A percentile compares a stretch with the other conserved stretches of the same genome.
Conservation (phyloP, 2,888 invertebrate species). For the Xiphydria camelus region DNA sequence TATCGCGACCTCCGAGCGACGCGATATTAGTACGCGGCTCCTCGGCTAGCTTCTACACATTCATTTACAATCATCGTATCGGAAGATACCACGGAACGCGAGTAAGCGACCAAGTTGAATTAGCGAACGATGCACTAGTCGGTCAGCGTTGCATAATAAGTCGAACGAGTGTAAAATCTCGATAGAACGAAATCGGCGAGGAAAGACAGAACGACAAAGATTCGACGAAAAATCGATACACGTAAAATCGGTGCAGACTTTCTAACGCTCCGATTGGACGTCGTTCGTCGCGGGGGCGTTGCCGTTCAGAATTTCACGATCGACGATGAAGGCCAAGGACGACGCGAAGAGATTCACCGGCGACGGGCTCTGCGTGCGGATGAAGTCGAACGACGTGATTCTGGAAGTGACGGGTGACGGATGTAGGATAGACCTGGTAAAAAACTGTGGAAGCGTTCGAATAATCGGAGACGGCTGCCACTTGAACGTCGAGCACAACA, state of each 20-base stretch:
- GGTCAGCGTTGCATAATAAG: too few relatives aligned
- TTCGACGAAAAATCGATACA: constrained; percentile 5
- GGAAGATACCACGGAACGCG: too few relatives aligned
- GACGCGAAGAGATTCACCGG: constrained; percentile 28
- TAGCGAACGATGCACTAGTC: too few relatives aligned
- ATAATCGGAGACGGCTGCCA: constrained; percentile 48
- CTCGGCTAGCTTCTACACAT: too few relatives aligned
- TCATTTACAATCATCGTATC: too few relatives aligned
- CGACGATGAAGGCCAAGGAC: neutral
- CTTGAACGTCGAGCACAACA: constrained; percentile 36
- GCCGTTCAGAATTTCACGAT: too few relatives aligned
- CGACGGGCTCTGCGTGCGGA: constrained; percentile 38
- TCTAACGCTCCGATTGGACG: too few relatives aligned
- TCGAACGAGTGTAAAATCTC: too few relatives aligned
- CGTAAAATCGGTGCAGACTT: too few relatives aligned
- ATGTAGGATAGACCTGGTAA: constrained; percentile 34
- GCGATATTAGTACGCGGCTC: neutral
- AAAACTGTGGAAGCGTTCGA: constrained; percentile 39
- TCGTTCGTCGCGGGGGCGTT: too few relatives aligned
- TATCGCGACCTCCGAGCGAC: constrained; percentile 7
- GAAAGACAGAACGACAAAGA: neutral
- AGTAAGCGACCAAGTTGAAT: too few relatives aligned
- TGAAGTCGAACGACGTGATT: constrained; percentile 33
- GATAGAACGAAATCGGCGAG: neutral
- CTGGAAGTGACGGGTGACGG: constrained; percentile 46